Base-by-base conservation (phyloP, 2,797 vertebrate species). In the Aldrovandia affinis region DNA sequence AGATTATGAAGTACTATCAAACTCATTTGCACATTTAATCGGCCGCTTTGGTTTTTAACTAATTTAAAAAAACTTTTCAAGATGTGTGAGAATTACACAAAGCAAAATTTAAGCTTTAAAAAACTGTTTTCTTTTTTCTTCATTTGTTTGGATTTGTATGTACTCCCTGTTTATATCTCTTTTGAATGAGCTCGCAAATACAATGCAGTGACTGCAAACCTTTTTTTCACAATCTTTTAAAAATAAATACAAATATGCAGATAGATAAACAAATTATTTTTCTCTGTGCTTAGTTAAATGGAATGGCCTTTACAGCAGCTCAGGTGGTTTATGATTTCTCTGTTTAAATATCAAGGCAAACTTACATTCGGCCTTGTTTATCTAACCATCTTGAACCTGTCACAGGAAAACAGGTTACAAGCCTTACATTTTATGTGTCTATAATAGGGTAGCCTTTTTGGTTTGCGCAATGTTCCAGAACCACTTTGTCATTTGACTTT, bases 401-500 rank as follows among this genome's bases (percentile, higher is more conserved):
- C 91, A 88, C 83, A 83, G 85, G 86, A 88, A 84, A 87, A 85
- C 86, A 81, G 87, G 90, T 92, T 88, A 89, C 86, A 81, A 81
- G 88, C 86, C 84, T 61, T 39, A 9, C 39, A 47, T 88, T 95
- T 93, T 93, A 94, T 91, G 85, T 89, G 90, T 88, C 90, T 92
- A 94, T 90, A 85, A 88, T 86, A 83, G 65, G 47, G 85, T 94
- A 92, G 90, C 93, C 92, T 95, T 94, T 94, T 92, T 79, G 90
- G 85, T 91, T 89, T 91, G 90, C 94, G 92, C 93, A 93, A 92
- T 92, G 92, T 93, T 92, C 91, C 87, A 83, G 86, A 85, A 89
- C 88, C 89, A 82, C 89, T 86, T 85, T 89, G 91, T 93, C 93
- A 93, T 95, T 92, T 93, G 92, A 95, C 94, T 94, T 94, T 95